A percentile compares a stretch with the other conserved stretches of the same genome.
phyloP scores from a whole-genome alignment of 2,888 invertebrate genomes.

The Cantharis lateralis region DNA sequence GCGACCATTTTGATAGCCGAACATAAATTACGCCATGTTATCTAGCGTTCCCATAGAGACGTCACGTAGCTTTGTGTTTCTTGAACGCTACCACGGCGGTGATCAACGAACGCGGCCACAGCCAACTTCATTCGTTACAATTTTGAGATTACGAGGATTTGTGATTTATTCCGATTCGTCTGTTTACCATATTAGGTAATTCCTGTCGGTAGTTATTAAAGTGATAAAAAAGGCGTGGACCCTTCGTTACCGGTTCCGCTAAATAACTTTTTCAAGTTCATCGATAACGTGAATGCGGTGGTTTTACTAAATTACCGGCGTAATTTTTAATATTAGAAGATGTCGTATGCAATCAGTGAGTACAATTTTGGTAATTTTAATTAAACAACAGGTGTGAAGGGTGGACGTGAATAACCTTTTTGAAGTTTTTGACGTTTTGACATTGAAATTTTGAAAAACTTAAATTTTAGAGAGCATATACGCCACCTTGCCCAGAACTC shows the following conservation, averaged over 20 bases:
- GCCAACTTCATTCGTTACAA: constrained; percentile 6
- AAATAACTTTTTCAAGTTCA: background rate
- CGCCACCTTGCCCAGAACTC: constrained; percentile 92
- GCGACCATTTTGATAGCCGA: too few relatives aligned
- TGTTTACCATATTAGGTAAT: constrained; percentile 31
- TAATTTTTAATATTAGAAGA: constrained; percentile 13
- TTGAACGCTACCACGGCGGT: background rate
- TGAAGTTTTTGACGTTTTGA: background rate
- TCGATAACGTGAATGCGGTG: background rate
- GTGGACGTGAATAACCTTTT: background rate
- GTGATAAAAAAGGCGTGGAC: constrained; percentile 21
- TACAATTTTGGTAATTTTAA: background rate
- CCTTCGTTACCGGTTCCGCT: constrained; percentile 13
- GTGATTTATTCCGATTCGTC: constrained; percentile 7
- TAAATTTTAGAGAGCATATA: constrained; percentile 78
- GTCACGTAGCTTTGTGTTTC: background rate
- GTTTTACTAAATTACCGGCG: constrained; percentile 12
- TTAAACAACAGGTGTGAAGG: background rate
- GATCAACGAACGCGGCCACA: background rate
- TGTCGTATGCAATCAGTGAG: constrained; percentile 26
- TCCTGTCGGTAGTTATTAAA: constrained; percentile 18
- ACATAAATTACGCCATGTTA: background rate
- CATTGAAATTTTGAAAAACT: constrained; percentile 21
- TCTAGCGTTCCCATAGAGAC: background rate
- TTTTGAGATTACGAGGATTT: constrained; percentile 18